Conservation (phyloP, 2,888 invertebrate species). For the Microdon myrmicae region DNA sequence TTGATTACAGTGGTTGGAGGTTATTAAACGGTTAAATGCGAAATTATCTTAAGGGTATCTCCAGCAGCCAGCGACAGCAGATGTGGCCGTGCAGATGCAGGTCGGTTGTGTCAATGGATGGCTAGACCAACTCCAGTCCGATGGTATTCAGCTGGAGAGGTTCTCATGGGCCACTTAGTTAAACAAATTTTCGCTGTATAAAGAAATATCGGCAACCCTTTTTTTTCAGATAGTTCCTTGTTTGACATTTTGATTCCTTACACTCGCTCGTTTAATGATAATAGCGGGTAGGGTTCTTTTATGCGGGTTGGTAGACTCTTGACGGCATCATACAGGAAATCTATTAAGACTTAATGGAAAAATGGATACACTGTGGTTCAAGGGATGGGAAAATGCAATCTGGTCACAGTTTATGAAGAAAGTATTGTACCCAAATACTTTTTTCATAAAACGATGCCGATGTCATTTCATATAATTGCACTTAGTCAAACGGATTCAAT, state of each 20-base stretch:
- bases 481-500: no score
- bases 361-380: no score
- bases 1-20: constrained; percentile 12
- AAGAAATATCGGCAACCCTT: constrained; percentile 19
- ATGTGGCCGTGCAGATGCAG: constrained; percentile 23
- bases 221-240: constrained; percentile 7
- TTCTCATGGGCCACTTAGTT: constrained; percentile 51
- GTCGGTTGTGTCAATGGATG: constrained; percentile 11
- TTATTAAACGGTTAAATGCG: constrained; percentile 34
- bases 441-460: no score
- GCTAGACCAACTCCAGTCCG: constrained; percentile 22
- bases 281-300: no score
- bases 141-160: constrained; percentile 39
- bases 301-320: constrained; percentile 5
- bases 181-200: constrained; percentile 34
- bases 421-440: no score
- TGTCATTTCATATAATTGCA: no score
- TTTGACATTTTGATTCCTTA: constrained; percentile 28
- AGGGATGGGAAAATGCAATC: no score
- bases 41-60: constrained; percentile 29
- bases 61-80: constrained; percentile 29
- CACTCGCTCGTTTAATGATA: no score
- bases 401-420: no score
- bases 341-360: no score
- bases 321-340: constrained; percentile 15